These are phyloP conservation scores for Poecile montanus DNA, from an alignment of 2,797 vertebrate species.

Conservation along the genomic window DNA sequence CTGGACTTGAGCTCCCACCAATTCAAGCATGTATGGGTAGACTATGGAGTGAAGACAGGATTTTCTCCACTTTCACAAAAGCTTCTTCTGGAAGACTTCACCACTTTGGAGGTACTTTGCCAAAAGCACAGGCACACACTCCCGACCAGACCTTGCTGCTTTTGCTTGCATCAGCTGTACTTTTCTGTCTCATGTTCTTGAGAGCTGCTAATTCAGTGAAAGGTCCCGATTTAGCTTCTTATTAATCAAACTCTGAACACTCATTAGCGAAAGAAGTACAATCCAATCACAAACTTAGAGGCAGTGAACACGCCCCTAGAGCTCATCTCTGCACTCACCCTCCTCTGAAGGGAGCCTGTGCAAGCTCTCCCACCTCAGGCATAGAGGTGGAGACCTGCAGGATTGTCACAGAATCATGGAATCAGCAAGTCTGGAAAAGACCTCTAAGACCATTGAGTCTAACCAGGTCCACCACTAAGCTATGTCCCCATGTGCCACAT, in stretches of 20 bases:
- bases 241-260: background rate
- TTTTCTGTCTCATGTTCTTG: background rate
- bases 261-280: background rate
- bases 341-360: rapidly evolving
- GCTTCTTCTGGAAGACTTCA: background rate
- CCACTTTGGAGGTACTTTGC: background rate
- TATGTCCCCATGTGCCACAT: background rate
- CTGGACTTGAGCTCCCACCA: background rate
- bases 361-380: background rate
- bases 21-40: rapidly evolving
- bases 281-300: background rate
- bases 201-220: background rate
- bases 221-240: background rate
- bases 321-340: rapidly evolving
- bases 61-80: background rate
- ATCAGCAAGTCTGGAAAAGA: background rate
- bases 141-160: background rate
- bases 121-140: background rate
- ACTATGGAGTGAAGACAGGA: background rate
- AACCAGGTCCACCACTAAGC: background rate
- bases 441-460: background rate
- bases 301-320: background rate
- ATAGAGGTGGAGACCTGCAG: background rate
- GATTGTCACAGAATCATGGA: background rate
- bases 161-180: background rate